Evolutionary conservation across 2,888 invertebrate species (phyloP).

Genomic region (Subacronicta megacephala): DNA sequence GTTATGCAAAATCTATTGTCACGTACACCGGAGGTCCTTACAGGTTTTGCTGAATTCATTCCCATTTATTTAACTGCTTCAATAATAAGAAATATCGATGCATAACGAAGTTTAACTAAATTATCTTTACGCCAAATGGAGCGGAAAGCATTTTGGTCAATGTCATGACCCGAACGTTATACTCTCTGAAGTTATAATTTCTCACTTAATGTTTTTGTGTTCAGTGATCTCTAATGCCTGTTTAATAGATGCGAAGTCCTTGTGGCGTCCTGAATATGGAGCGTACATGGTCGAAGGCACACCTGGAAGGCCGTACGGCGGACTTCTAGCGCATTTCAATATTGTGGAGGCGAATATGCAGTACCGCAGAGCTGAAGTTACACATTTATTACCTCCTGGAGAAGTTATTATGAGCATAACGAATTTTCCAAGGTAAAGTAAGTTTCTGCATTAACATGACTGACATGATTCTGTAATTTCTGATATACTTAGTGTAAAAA

Average conservation of each 20-base stretch:
- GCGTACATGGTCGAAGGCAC: slow-evolving; percentile 99
- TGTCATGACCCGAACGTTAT: background rate
- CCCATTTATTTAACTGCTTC: too few relatives aligned
- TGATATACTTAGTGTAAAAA: background rate
- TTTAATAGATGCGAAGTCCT: slow-evolving; percentile 92
- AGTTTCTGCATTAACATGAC: slow-evolving; percentile 31
- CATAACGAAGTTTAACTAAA: background rate
- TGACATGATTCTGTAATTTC: background rate
- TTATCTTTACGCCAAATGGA: background rate
- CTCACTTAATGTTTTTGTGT: too few relatives aligned
- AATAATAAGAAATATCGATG: background rate
- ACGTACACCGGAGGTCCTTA: too few relatives aligned
- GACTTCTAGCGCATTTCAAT: slow-evolving; percentile 98
- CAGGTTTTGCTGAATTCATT: too few relatives aligned
- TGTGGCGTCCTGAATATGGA: slow-evolving; percentile 99
- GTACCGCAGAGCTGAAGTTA: slow-evolving; percentile 95
- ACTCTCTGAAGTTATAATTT: background rate
- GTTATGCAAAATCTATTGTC: too few relatives aligned
- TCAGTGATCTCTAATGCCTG: background rate
- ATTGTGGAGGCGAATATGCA: slow-evolving; percentile 99
- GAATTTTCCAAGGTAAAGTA: slow-evolving; percentile 95
- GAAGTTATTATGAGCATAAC: slow-evolving; percentile 97
- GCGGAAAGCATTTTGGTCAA: background rate
- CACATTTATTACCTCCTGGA: slow-evolving; percentile 92
- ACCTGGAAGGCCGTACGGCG: slow-evolving; percentile 98